Evolutionary conservation across 2,888 invertebrate species (phyloP).

Genomic region (Nomada hirtipes): DNA sequence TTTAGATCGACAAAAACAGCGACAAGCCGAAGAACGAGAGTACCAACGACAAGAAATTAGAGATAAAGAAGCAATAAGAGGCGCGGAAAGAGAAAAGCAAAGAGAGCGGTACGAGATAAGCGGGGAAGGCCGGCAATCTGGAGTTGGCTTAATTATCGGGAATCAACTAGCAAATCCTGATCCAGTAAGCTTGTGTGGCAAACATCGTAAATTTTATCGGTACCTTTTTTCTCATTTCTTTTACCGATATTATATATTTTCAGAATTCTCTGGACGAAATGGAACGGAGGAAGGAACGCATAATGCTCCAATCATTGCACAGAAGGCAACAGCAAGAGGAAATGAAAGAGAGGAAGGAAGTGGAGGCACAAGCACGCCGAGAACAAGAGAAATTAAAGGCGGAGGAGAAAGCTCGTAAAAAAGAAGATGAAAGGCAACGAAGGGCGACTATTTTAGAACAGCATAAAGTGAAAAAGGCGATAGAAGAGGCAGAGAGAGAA

Average conservation of each 20-base stretch:
- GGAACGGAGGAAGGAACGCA: constrained; percentile 96
- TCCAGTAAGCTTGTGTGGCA: constrained; percentile 86
- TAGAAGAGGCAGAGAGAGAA: constrained; percentile 96
- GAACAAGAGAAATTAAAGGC: constrained; percentile 91
- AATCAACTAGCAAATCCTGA: constrained; percentile 88
- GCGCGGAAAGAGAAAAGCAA: constrained; percentile 82
- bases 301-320: constrained; percentile 95
- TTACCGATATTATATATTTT: background rate
- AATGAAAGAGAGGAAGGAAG: constrained; percentile 93
- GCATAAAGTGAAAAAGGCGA: constrained; percentile 96
- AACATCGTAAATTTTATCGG: background rate
- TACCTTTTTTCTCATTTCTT: background rate
- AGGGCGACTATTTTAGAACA: constrained; percentile 95
- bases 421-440: constrained; percentile 94
- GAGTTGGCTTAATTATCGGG: constrained; percentile 88
- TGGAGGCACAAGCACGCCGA: constrained; percentile 90
- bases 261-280: constrained; percentile 95
- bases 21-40: constrained; percentile 81
- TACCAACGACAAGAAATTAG: constrained; percentile 80
- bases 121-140: constrained; percentile 75
- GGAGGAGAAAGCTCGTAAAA: constrained; percentile 89
- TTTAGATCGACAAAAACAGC: constrained; percentile 80
- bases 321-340: constrained; percentile 96
- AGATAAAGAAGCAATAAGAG: constrained; percentile 81
- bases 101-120: constrained; percentile 76